Base-by-base conservation (phyloP, 1,140 invertebrate genomes). In the Hyles vespertilio region DNA sequence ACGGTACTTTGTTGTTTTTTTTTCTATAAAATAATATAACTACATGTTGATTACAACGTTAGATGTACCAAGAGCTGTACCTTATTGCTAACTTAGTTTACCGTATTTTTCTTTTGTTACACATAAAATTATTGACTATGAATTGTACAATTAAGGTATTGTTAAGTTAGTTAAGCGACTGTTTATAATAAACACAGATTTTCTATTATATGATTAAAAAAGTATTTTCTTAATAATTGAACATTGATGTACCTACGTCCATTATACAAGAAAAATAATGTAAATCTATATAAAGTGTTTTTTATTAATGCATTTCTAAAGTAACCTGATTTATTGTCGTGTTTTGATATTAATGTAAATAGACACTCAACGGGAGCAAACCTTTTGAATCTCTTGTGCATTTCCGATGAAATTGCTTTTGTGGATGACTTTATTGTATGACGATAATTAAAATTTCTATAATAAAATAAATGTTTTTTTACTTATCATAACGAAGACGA, bases 351-450 rank as follows among this genome's bases (percentile, higher is more conserved):
- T 59, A 68, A 68, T 81, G 77, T 84, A 84, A 79, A 82, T 81
- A 81, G 63, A 72, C 66, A 63, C 59, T 66, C 61, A 72, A 47
- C 69, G 74, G 75, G 77, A 81, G 70, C 74, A 82, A 84, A 72
- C 73, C 69, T 73, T 82, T 77, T 82, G 81, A 87, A 84, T 87
- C 82, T 86, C 83, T 84, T 51, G 67, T 84, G 81, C 79, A 85
- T 87, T 84, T 84, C 72, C 64, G 65, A 78, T 72, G 66, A 73
- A 73, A 78, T 69, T 70, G 83, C 83, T 86, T 85, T 82, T 86
- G 79, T 87, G 80, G 68, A 82, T 79, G 73, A 79, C 80, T 70
- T 50, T 58, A 77, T 79, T 75, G 64, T 87, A 78, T 79, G 72
- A 64, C 70, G 69, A 82, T 72, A 70, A 82, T 80, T 81, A 86